Evolutionary conservation across 2,888 invertebrate genomes (phyloP).

Genomic region (Phaedon cochleariae): DNA sequence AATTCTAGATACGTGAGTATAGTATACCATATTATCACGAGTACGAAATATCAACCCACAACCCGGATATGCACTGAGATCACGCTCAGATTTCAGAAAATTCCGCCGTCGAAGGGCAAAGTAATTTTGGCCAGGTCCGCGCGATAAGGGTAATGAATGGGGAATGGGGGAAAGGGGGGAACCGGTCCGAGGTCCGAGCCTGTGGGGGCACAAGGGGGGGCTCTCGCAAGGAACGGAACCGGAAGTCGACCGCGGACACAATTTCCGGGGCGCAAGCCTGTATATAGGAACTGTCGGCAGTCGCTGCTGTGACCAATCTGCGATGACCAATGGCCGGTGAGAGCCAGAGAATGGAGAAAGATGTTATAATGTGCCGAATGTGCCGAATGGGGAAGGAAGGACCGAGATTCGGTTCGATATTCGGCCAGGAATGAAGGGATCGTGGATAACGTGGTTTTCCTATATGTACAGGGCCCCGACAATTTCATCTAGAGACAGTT

Average conservation of each 20-base stretch:
- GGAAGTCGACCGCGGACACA: slow-evolving; percentile 61
- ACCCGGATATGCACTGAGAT: slow-evolving; percentile 28
- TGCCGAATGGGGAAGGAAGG: no score
- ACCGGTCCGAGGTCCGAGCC: slow-evolving; percentile 1
- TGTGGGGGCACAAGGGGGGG: slow-evolving; percentile 23
- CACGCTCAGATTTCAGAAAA: slow-evolving; percentile 24
- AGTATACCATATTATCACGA: no score
- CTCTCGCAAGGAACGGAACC: slow-evolving; percentile 57
- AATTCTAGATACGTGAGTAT: no score
- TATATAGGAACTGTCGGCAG: slow-evolving; percentile 58
- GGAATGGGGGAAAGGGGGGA: slow-evolving; percentile 14
- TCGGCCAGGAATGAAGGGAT: no score
- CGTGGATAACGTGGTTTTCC: no score
- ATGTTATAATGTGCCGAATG: background rate
- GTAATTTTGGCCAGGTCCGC: slow-evolving; percentile 39
- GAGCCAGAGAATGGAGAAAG: background rate
- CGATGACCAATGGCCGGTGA: slow-evolving; percentile 61
- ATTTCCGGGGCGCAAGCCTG: slow-evolving; percentile 60
- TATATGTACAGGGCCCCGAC: no score
- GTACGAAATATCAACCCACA: background rate
- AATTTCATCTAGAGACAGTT: no score
- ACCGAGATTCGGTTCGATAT: no score
- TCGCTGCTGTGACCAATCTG: slow-evolving; percentile 57
- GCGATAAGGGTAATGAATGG: slow-evolving; percentile 55
- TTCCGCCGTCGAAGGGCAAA: slow-evolving; percentile 39